Evolutionary conservation across 2,888 invertebrate genomes (phyloP).

Genomic region (Aphidoletes aphidimyza): DNA sequence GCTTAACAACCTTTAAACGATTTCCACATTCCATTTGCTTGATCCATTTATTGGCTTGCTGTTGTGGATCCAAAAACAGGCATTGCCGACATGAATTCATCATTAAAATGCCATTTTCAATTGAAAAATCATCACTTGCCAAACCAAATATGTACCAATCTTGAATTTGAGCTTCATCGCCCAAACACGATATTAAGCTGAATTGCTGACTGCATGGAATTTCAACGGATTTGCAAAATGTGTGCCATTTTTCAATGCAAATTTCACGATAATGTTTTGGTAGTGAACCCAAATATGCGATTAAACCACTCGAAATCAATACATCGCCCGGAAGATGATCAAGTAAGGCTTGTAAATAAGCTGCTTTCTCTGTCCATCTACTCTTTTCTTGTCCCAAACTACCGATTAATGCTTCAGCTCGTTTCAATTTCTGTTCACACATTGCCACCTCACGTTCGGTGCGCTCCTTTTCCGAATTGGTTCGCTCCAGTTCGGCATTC

Average conservation of each 20-base stretch:
- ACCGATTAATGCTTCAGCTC: slow-evolving; percentile 88
- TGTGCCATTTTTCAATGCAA: slow-evolving; percentile 77
- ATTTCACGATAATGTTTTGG: slow-evolving; percentile 74
- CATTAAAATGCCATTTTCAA: slow-evolving; percentile 89
- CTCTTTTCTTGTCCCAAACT: slow-evolving; percentile 89
- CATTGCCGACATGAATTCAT: slow-evolving; percentile 87
- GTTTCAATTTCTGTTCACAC: slow-evolving; percentile 83
- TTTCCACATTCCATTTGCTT: slow-evolving; percentile 79
- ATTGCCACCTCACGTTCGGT: slow-evolving; percentile 82
- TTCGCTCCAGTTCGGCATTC: slow-evolving; percentile 75
- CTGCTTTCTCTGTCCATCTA: slow-evolving; percentile 84
- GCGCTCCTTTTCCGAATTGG: slow-evolving; percentile 81
- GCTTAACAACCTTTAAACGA: slow-evolving; percentile 64
- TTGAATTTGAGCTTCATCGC: slow-evolving; percentile 79
- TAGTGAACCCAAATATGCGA: slow-evolving; percentile 89
- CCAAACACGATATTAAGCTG: slow-evolving; percentile 78
- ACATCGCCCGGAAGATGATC: slow-evolving; percentile 91
- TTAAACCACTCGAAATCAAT: slow-evolving; percentile 86
- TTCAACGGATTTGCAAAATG: slow-evolving; percentile 72
- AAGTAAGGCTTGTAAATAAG: slow-evolving; percentile 77
- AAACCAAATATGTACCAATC: slow-evolving; percentile 87
- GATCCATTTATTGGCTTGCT: slow-evolving; percentile 93
- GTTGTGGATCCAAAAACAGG: slow-evolving; percentile 91
- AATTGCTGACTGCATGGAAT: slow-evolving; percentile 84
- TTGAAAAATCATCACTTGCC: slow-evolving; percentile 85